A percentile compares a stretch with the other conserved stretches of the same genome.
Conservation (phyloP, 35 echinoderm and acorn worm species). For the Acanthaster planci region DNA sequence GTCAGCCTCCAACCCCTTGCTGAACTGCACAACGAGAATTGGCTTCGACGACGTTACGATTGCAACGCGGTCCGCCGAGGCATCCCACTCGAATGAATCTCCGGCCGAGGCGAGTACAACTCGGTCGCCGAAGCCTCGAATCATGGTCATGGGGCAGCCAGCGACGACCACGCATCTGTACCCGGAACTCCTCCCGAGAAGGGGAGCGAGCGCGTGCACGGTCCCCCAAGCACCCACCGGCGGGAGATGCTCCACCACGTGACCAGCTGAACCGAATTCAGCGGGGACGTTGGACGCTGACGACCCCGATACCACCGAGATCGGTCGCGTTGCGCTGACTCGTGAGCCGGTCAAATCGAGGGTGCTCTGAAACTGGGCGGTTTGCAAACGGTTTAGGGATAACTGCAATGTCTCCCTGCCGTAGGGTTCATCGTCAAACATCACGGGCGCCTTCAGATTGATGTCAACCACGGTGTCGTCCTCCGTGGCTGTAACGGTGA, state of each 20-base stretch:
- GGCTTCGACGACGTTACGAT: background rate
- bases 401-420: background rate
- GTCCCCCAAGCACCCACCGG: slow-evolving; percentile 32
- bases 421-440: background rate
- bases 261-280: background rate
- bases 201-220: slow-evolving; percentile 14
- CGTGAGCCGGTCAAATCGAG: slow-evolving; percentile 30
- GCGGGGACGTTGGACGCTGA: background rate
- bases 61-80: background rate
- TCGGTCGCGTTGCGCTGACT: slow-evolving; percentile 27
- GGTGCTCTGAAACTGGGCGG: slow-evolving; percentile 21
- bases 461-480: slow-evolving; percentile 35
- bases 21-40: slow-evolving; percentile 25
- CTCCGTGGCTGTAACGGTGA: slow-evolving; percentile 13
- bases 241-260: slow-evolving; percentile 45
- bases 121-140: background rate
- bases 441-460: background rate
- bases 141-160: background rate
- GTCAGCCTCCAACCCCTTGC: background rate
- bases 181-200: slow-evolving; percentile 8
- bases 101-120: background rate
- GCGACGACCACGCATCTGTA: slow-evolving; percentile 17
- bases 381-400: slow-evolving; percentile 6
- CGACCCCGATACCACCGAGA: slow-evolving; percentile 37
- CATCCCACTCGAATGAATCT: slow-evolving; percentile 19